A percentile compares a stretch with the other conserved stretches of the same genome.
Evolutionary conservation across 2,113 vertebrate genomes (phyloP).

Genomic region (Xenopus tropicalis): DNA sequence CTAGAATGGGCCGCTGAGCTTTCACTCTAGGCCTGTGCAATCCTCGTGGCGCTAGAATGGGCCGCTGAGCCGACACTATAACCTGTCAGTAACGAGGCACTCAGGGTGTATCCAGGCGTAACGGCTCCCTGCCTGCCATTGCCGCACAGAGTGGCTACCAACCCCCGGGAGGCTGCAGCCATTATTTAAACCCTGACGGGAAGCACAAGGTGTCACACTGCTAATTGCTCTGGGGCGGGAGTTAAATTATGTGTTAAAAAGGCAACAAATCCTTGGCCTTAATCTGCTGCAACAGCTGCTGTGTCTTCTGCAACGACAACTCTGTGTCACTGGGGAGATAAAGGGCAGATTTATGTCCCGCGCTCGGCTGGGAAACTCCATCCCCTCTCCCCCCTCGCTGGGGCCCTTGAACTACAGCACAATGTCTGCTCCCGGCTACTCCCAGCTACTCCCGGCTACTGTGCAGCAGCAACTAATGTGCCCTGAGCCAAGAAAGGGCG

Average conservation of each 20-base stretch:
- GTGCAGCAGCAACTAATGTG: not conserved
- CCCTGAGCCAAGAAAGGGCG: too few species aligned
- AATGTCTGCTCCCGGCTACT: not conserved
- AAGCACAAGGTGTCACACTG: not conserved
- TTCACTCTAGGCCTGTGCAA: too few species aligned
- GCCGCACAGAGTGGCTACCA: too few species aligned
- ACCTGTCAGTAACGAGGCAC: too few species aligned
- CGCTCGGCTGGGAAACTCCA: not conserved
- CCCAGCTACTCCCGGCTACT: not conserved
- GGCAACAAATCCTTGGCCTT: conserved; percentile 26
- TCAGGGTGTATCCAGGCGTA: too few species aligned
- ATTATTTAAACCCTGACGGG: conserved; percentile 5
- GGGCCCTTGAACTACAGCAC: not conserved
- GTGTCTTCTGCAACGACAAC: conserved; percentile 23
- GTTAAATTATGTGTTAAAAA: conserved; percentile 40
- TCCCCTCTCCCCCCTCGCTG: not conserved
- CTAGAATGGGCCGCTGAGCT: too few species aligned
- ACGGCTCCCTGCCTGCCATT: not conserved
- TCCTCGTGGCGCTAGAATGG: too few species aligned
- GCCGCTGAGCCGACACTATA: too few species aligned
- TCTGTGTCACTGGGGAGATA: conserved; percentile 34
- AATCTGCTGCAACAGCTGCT: conserved; percentile 36
- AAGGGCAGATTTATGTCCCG: conserved; percentile 25
- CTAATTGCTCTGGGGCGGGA: conserved; percentile 39
- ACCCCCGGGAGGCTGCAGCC: not conserved